Conservation (phyloP, 2,113 vertebrate genomes). For the Pygoscelis adeliae region DNA sequence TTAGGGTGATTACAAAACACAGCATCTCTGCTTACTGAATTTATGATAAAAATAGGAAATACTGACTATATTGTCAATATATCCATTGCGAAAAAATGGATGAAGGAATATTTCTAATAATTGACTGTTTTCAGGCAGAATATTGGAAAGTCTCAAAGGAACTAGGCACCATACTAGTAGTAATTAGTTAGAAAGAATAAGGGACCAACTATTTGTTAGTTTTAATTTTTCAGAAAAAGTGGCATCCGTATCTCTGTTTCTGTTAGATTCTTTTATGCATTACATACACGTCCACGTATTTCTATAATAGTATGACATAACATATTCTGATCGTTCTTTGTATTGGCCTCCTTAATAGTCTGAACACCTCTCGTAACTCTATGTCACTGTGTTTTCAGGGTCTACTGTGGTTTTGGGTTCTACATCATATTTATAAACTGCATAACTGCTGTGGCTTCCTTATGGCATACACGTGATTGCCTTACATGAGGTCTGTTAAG, state of each 20-base stretch:
- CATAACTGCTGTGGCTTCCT: background rate
- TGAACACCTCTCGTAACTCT: background rate
- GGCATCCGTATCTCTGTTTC: background rate
- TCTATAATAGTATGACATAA: background rate
- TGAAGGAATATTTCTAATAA: background rate
- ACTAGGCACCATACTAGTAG: background rate
- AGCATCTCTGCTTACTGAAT: background rate
- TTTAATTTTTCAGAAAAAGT: background rate
- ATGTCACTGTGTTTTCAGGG: background rate
- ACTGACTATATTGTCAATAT: background rate
- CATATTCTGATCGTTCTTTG: background rate
- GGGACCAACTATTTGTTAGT: background rate
- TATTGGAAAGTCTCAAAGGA: background rate
- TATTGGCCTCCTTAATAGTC: background rate
- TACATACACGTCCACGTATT: background rate
- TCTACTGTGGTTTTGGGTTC: background rate
- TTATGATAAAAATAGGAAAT: background rate
- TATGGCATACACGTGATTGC: background rate
- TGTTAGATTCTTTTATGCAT: background rate
- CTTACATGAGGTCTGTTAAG: background rate
- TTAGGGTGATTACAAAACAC: background rate
- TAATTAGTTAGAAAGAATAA: background rate
- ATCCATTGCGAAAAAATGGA: background rate
- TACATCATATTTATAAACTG: background rate
- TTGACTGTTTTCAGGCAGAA: background rate